Evolutionary conservation across 2,888 invertebrate genomes (phyloP).

Genomic region (Teleogryllus oceanicus): DNA sequence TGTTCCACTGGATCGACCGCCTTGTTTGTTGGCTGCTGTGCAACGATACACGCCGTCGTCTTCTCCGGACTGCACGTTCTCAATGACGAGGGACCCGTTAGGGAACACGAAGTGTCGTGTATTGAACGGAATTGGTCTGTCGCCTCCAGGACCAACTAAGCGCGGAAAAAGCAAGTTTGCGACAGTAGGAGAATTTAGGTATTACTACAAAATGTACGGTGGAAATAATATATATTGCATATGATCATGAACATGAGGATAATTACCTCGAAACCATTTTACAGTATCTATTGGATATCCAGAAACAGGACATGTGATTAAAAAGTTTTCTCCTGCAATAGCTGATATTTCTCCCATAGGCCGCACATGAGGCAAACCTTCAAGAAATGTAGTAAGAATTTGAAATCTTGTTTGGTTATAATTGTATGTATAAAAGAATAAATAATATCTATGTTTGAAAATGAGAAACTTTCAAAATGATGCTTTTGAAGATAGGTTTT

Average conservation of each 20-base stretch:
- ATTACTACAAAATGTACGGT: no score
- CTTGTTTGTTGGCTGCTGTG: slow-evolving; percentile 46
- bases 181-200: no score
- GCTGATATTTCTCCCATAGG: slow-evolving; percentile 41
- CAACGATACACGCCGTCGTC: slow-evolving; percentile 49
- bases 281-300: slow-evolving; percentile 42
- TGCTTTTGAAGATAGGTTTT: no score
- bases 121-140: slow-evolving; percentile 46
- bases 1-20: slow-evolving; percentile 39
- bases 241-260: neutral
- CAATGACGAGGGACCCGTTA: slow-evolving; percentile 48
- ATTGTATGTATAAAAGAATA: no score
- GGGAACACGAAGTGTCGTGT: slow-evolving; percentile 46
- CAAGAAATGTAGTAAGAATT: neutral
- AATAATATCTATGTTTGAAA: no score
- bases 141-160: slow-evolving; percentile 39
- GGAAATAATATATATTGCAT: no score
- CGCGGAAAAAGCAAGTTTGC: neutral
- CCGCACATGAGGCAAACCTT: slow-evolving; percentile 39
- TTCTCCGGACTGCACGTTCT: slow-evolving; percentile 45
- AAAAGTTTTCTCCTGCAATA: slow-evolving; percentile 41
- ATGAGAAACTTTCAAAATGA: no score
- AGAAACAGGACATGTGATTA: slow-evolving; percentile 41
- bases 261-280: slow-evolving; percentile 41
- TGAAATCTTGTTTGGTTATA: no score